Evolutionary conservation across 2,888 invertebrate species (phyloP), one percentile per base, ranked within the genome.

Genomic region (Tachina fera): DNA sequence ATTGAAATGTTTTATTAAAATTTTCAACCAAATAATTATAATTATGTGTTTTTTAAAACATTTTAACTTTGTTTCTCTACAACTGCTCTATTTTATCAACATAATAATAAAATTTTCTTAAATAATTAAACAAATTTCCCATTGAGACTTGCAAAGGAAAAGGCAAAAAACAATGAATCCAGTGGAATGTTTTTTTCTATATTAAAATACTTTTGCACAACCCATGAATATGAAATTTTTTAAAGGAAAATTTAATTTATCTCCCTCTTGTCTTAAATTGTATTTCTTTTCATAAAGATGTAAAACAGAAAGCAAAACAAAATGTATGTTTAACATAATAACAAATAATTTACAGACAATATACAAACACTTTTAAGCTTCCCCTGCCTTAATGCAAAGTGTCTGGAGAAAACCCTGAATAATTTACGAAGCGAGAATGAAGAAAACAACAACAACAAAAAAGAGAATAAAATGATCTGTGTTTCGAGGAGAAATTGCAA

Each of bases 281-380:
- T 10, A 16, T 11, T 16, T 9, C 9, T 51, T 53, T 13, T 16
- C 39, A 51, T 51, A 22, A 49, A 49, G 9, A 39, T 5, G n/a
- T 3, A 43, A 19, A 70, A 41, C 19, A 43, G 19, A 41, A 43
- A 43, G 19, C 1, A 43, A 19, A 70, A 56, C 19, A 19, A 19
- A 43, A 68, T 68, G 53, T 75, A 56, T 61, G 43, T 19, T 70
- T 22, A 60, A 71, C 49, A 71, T 83, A 60, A 76, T 65, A 51
- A 82, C 65, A 49, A 31, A 71, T 83, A 77, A 67, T 83, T 71
- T 76, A 56, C 70, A 63, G 56, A 22, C 49, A 75, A 51, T 61
- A 45, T 61, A n/a, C 14, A 16, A 74, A 61, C 39, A 61, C 19
- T 16, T 39, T 19, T n/a, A 39, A 47, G 3, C 63, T 49, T 49